Evolutionary conservation across 2,888 invertebrate species (phyloP).

Genomic region (Eupeodes luniger): DNA sequence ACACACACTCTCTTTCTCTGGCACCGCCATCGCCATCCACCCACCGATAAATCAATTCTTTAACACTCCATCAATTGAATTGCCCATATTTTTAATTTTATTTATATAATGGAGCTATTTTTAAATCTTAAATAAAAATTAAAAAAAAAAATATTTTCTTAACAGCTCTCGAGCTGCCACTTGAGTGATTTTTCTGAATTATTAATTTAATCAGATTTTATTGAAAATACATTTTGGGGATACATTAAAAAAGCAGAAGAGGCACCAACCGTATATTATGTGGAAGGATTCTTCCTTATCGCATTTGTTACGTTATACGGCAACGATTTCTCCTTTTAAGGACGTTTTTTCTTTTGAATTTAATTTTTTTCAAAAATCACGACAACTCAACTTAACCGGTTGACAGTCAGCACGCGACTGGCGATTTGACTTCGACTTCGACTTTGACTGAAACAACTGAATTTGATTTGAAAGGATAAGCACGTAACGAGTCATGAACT

Average conservation of each 20-base stretch:
- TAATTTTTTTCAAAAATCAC: slow-evolving; percentile 12
- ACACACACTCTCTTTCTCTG: not conserved
- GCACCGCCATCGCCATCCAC: too few species aligned
- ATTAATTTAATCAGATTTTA: slow-evolving; percentile 10
- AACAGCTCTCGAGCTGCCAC: not conserved
- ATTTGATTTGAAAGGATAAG: slow-evolving; percentile 40
- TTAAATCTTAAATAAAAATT: not conserved
- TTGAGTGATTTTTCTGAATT: slow-evolving; percentile 12
- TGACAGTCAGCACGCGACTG: slow-evolving; percentile 66
- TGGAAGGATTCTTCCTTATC: too few species aligned
- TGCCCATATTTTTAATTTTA: slow-evolving; percentile 29
- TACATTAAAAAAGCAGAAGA: slow-evolving; percentile 9
- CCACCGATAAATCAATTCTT: slow-evolving; percentile 8
- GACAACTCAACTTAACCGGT: slow-evolving; percentile 36
- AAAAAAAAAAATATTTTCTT: not conserved
- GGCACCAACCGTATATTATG: not conserved
- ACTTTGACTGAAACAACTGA: not conserved
- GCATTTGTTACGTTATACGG: not conserved
- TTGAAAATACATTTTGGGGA: not conserved
- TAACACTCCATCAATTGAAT: slow-evolving; percentile 29
- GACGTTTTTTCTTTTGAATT: not conserved
- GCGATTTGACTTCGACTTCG: not conserved
- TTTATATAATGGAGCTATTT: slow-evolving; percentile 21
- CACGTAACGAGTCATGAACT: slow-evolving; percentile 28
- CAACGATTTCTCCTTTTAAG: not conserved